Base-by-base conservation (phyloP, 2,888 invertebrate species). In the Catocala fraxini region DNA sequence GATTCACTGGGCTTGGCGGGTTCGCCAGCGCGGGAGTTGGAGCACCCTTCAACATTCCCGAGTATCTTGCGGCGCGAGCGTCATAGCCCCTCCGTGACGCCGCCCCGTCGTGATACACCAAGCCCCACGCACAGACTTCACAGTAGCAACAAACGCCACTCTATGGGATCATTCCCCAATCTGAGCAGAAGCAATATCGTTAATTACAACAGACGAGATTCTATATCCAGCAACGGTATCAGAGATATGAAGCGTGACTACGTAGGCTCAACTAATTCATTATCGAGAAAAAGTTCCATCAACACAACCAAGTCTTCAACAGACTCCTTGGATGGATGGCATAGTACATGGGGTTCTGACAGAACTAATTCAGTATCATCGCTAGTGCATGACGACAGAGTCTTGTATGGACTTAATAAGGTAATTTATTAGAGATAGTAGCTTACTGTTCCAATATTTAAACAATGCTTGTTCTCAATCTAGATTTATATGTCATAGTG, bases 11-110 rank as follows among this genome's bases (percentile, higher is more conserved):
- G 95, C 43, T 83, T 95, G 65, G 94, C 96, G n/a, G 90, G 94
- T 57, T 95, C 95, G 60, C 95, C 91, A 65, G 95, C 78, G 85
- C 93, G 95, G 5, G 96, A 96, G 71, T 74, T 96, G 69, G 95
- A 95, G 73, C 97, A 97, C 83, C 97, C 97, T 0, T 96, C 97
- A 25, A 94, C 95, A 34, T 97, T 97, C 82, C 96, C 97, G 52
- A 95, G 96, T 70, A 95, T 95, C 47, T 90, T 97, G 59, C 93
- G 97, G 0, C 95, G 95, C 59, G 96, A 96, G 74, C 93, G 95
- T 0, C 86, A 94, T 66, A 95, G 94, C 71, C 91, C 92, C 10
- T 91, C 92, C 43, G 86, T 90, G 68, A 92, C 92, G n/a, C 91
- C 91, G 25, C 88, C 95, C 0, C 91, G 95, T 65, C 87, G 93